Base-by-base conservation (phyloP, 2,113 vertebrate genomes). In the Leptocoma aspasia region DNA sequence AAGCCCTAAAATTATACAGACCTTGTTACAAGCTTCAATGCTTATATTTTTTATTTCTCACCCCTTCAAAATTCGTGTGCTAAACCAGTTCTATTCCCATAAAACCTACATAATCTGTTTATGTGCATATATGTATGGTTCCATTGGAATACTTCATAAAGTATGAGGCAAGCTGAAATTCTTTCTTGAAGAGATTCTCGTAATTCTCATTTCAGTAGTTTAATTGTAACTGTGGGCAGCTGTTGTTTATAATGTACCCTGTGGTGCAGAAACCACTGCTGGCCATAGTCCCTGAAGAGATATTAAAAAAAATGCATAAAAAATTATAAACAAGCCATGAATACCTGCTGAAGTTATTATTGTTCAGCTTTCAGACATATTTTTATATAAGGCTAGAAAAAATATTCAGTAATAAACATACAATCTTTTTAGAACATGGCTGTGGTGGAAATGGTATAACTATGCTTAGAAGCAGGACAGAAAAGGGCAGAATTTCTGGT, bases 191-290 rank as follows among this genome's bases (percentile, higher is more conserved):
- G 77, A 94, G 54, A 73, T 96, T 79, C 47, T 92, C 50, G 91
- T 26, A 86, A 91, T 73, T 93, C 69, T 98, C 92, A 97, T 98
- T 98, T 98, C 95, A 97, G 93, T 95, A 97, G 98, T 98, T 97
- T 95, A 96, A 96, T 97, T 92, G 68, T 96, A 96, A 52, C 90
- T 64, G 69, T 85, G 70, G 96, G 82, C 81, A 96, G 80, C 72
- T 97, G 96, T 97, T 93, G 79, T 97, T 97, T 96, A 93, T 96
- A 98, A 96, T 92, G 94, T 92, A 97, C 87, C 94, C 96, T 86
- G 78, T 96, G 90, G 94, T 68, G 95, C 52, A 82, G 95, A 93
- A 97, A 96, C 82, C 81, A 54, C 83, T 85, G 63, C 75, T 93
- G 95, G 95, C 91, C 94, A 84, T 31, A 56, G 72, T 95, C 94